phyloP scores from a whole-genome alignment of 2,113 vertebrate genomes.

The Grammomys surdaster region DNA sequence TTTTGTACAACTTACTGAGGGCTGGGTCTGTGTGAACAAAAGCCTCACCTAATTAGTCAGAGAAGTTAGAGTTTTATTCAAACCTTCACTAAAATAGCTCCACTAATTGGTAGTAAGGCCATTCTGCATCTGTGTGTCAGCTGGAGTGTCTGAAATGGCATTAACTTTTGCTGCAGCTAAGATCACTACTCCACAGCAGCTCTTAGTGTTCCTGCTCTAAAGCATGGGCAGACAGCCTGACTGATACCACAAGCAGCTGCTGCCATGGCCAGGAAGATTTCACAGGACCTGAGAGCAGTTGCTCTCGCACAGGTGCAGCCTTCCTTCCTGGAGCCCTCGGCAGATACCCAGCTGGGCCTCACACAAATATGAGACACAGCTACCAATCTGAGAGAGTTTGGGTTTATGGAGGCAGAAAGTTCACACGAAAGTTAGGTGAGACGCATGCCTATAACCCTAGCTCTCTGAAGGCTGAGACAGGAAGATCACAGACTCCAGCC shows the following conservation, averaged over 20 bases:
- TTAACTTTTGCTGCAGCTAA: conserved; percentile 5
- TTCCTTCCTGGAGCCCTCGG: not conserved
- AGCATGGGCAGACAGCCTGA: not conserved
- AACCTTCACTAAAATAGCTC: conserved; percentile 24
- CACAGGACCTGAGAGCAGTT: not conserved
- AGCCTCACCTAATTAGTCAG: conserved; percentile 11
- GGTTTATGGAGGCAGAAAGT: conserved; percentile 29
- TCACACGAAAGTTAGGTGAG: not conserved
- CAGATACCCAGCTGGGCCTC: not conserved
- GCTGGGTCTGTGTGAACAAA: not conserved
- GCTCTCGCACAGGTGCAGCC: not conserved
- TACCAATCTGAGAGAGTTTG: not conserved
- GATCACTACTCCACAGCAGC: not conserved
- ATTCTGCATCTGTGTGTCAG: not conserved
- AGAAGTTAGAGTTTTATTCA: conserved; percentile 34
- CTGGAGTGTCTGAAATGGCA: conserved; percentile 9
- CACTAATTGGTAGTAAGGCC: not conserved
- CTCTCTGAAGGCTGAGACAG: not conserved
- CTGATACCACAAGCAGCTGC: not conserved
- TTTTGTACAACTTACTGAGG: not conserved
- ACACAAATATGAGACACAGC: not conserved
- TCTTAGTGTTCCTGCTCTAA: not conserved
- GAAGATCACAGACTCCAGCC: not conserved
- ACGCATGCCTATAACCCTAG: not conserved
- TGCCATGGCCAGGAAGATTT: not conserved